Evolutionary conservation across 2,888 invertebrate genomes (phyloP), one percentile per base, ranked within the genome.

Genomic region (Coenonympha glycerion): DNA sequence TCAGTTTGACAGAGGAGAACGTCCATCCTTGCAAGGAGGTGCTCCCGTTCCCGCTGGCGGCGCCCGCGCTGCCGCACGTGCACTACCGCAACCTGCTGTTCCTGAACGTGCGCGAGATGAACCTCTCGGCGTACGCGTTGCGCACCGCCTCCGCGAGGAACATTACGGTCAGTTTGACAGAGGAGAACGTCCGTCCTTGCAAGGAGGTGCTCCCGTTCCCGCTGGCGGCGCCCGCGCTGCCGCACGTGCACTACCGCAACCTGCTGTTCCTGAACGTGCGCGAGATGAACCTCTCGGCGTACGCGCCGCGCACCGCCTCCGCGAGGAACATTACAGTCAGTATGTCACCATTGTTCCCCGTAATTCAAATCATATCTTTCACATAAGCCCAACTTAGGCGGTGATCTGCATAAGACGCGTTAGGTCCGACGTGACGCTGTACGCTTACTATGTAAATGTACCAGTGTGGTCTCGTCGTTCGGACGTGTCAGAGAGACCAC

Each of bases 201-300:
- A 95, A 95, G 77, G 96, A 98, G 84, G 89, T 97, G 47, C 85
- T 97, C 0, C 93, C 97, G 72, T 97, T 98, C 85, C 95, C 97
- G 0, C 79, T 90, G 1, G 89, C 90, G 59, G 91, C 95, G 59
- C 89, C 95, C 18, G 90, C 92, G 53, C 89, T 90, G 50, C 96
- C 98, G 1, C 95, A 97, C 82, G 92, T 94, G 61, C 91, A 90
- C 24, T 98, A 96, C 85, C 90, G 98, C 45, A 97, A 96, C 88
- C 84, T 98, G 44, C 79, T 99, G 41, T 99, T 92, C 80, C 90
- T 99, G n/a, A 92, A 93, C 67, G 97, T 97, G 6, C 93, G 93
- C 67, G 93, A 93, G 64, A 85, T 97, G 62, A 98, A 97, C 84
- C 92, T 95, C 68, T 67, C 66, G 53, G 85, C 84, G 0, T 90